A percentile compares a stretch with the other conserved stretches of the same genome.
These are phyloP conservation scores for Polyergus mexicanus DNA, from an alignment of 1,140 invertebrate genomes.

Conservation along the genomic window DNA sequence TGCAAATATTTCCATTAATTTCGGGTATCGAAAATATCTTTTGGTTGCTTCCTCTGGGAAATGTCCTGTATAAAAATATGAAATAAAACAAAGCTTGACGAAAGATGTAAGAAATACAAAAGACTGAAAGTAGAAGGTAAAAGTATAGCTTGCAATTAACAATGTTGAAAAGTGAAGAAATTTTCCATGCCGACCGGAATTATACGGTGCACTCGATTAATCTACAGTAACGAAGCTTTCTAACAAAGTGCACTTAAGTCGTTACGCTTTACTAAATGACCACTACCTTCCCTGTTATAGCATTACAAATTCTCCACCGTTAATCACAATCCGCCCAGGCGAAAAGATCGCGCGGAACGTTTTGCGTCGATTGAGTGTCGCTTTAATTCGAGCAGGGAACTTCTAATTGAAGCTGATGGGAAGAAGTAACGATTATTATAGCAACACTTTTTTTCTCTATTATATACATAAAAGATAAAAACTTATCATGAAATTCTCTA, in stretches of 20 bases:
- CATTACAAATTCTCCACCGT: conserved; percentile 54
- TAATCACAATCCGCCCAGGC: conserved; percentile 28
- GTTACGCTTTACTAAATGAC: conserved; percentile 46
- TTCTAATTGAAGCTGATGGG: conserved; percentile 51
- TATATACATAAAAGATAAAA: neutral
- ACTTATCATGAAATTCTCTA: neutral
- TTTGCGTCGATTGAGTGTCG: conserved; percentile 13
- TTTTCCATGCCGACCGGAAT: conserved; percentile 37
- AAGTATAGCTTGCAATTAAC: conserved; percentile 29
- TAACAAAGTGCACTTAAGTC: conserved; percentile 56
- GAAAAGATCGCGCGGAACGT: conserved; percentile 30
- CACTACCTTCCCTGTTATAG: conserved; percentile 18
- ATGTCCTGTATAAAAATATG: neutral
- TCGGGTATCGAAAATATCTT: neutral
- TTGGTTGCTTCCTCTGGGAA: neutral
- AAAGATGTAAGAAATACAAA: neutral
- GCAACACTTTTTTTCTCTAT: neutral
- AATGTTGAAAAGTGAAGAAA: conserved; percentile 35
- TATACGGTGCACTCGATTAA: conserved; percentile 58
- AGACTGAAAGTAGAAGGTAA: conserved; percentile 7
- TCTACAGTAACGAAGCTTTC: conserved; percentile 51
- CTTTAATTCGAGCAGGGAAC: conserved; percentile 42
- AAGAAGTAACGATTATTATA: neutral
- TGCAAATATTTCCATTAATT: neutral
- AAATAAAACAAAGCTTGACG: neutral